Evolutionary conservation across 2,888 invertebrate genomes (phyloP).

Genomic region (Andrena chrysosceles): DNA sequence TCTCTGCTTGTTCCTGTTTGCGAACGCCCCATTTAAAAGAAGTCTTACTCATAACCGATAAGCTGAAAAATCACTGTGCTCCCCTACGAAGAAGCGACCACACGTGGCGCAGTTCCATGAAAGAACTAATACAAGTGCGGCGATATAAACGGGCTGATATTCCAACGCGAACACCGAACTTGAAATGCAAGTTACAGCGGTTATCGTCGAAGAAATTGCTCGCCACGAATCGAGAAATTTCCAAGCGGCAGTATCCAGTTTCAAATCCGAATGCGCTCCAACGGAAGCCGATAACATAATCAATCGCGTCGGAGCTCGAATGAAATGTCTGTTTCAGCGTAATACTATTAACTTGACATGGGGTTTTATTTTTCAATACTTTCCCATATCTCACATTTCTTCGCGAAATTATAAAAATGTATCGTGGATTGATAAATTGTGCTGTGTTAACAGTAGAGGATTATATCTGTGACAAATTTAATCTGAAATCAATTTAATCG

Average conservation of each 20-base stretch:
- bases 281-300: constrained; percentile 24
- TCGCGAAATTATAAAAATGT: too few relatives aligned
- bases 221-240: constrained; percentile 4
- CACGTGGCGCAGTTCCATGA: constrained; percentile 18
- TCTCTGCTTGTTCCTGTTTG: too few relatives aligned
- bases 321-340: constrained; percentile 19
- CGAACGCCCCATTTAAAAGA: background rate
- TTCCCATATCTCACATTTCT: too few relatives aligned
- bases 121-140: background rate
- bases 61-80: background rate
- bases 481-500: constrained; percentile 1
- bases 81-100: constrained; percentile 26
- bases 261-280: background rate
- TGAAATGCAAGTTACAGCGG: constrained; percentile 13
- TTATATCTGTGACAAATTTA: background rate
- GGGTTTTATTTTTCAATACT: too few relatives aligned
- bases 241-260: background rate
- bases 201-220: background rate
- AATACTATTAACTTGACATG: background rate
- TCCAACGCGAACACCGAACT: background rate
- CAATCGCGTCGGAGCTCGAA: constrained; percentile 19
- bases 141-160: constrained; percentile 29
- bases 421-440: too few relatives aligned
- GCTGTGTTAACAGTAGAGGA: background rate
- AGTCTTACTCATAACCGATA: background rate